Conservation (phyloP, 1,140 invertebrate species). For the Penaeus indicus region DNA sequence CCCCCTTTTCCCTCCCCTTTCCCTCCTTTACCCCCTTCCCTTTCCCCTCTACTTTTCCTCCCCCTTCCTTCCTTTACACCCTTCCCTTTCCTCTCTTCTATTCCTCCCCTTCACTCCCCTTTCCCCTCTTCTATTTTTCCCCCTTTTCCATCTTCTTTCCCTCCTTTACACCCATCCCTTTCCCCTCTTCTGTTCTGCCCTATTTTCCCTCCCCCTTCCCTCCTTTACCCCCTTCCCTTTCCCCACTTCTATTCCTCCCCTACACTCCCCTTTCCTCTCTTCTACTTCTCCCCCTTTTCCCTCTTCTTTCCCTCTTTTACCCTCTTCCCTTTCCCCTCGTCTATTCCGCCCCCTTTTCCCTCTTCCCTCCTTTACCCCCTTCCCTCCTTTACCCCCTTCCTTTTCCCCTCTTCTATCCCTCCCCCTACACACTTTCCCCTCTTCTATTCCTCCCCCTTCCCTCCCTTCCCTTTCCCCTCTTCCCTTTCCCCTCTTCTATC, state of each 20-base stretch:
- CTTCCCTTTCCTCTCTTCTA: not conserved
- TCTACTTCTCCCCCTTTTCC: not conserved
- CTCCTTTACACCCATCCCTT: not conserved
- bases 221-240: not conserved
- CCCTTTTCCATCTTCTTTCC: not conserved
- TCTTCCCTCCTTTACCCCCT: not conserved
- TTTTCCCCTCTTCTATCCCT: not conserved
- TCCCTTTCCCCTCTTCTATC: not conserved
- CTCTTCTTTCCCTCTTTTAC: not conserved
- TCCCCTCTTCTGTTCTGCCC: not conserved
- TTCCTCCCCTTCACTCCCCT: not conserved
- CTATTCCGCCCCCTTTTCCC: not conserved
- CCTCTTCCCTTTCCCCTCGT: not conserved
- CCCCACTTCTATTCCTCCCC: not conserved
- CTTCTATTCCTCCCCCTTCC: not conserved
- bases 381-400: not conserved
- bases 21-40: not conserved
- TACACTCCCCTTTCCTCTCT: not conserved
- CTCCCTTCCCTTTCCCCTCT: not conserved
- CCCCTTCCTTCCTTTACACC: not conserved
- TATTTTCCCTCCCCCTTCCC: not conserved
- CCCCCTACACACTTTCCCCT: not conserved
- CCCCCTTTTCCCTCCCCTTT: not conserved
- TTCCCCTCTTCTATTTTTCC: not conserved
- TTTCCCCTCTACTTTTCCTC: not conserved